Evolutionary conservation across 2,113 vertebrate species (phyloP).

Genomic region (Myrmecobius fasciatus): DNA sequence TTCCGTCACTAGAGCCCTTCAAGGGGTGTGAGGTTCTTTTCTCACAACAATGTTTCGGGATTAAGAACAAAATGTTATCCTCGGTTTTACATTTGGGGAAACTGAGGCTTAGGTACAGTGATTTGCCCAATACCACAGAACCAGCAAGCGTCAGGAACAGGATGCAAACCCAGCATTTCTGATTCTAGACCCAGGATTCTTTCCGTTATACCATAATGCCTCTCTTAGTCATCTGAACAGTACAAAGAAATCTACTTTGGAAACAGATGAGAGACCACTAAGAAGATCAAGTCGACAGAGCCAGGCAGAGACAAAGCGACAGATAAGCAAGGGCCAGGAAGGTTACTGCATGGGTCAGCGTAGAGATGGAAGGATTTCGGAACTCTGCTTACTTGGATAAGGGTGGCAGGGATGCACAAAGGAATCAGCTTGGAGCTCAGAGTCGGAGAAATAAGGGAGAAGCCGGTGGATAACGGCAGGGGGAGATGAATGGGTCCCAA

Average conservation of each 20-base stretch:
- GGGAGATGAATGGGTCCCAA: background rate
- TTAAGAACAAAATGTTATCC: background rate
- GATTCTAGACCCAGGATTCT: constrained; percentile 13
- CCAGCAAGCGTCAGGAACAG: constrained; percentile 12
- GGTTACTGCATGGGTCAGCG: background rate
- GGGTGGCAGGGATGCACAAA: background rate
- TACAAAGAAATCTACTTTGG: background rate
- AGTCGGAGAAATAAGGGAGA: background rate
- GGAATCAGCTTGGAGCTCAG: background rate
- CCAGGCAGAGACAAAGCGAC: background rate
- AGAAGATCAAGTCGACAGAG: background rate
- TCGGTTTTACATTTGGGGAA: constrained; percentile 36
- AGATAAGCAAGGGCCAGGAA: background rate
- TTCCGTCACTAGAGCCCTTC: background rate
- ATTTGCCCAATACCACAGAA: constrained; percentile 9
- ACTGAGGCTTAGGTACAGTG: constrained; percentile 12
- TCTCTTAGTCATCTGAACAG: background rate
- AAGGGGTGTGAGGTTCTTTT: background rate
- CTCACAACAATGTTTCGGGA: background rate
- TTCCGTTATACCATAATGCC: background rate
- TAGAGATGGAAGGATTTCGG: background rate
- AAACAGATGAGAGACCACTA: background rate
- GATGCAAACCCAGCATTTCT: constrained; percentile 37
- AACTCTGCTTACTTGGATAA: background rate
- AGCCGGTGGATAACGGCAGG: background rate